These are phyloP conservation scores for Corbicula japonica DNA, from an alignment of 2,888 invertebrate genomes.

Conservation along the genomic window DNA sequence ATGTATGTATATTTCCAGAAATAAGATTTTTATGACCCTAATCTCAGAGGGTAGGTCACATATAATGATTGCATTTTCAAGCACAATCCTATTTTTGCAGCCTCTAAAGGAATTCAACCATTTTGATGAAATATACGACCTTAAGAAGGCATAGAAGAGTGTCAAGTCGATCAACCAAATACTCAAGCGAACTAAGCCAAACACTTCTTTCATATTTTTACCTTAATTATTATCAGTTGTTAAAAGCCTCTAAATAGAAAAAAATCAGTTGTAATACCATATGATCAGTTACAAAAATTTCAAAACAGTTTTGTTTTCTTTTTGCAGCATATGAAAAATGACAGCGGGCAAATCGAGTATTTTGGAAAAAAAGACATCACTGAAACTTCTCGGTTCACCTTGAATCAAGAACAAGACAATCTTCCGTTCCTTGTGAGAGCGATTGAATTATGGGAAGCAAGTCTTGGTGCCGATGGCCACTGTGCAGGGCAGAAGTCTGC, in stretches of 20 bases:
- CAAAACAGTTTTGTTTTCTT: neutral
- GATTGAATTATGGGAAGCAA: conserved; percentile 66
- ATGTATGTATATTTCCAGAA: conserved; percentile 27
- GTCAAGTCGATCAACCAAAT: neutral
- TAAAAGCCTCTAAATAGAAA: too few relatives aligned
- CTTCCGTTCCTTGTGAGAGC: conserved; percentile 60
- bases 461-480: conserved; percentile 30
- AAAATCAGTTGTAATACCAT: neutral
- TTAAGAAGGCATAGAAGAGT: neutral
- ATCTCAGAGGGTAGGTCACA: neutral
- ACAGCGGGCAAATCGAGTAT: conserved; percentile 5
- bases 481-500: conserved; percentile 1
- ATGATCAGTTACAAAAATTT: neutral
- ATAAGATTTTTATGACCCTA: neutral
- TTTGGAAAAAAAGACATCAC: neutral
- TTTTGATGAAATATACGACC: neutral
- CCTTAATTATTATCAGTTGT: neutral
- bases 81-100: neutral
- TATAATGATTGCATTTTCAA: neutral
- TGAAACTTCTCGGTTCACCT: conserved; percentile 27
- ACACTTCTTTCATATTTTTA: neutral
- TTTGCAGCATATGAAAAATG: conserved; percentile 19
- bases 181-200: neutral
- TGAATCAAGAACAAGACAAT: conserved; percentile 53
- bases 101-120: neutral